phyloP scores from a whole-genome alignment of 2,113 vertebrate species.

The Clarias macrocephalus region DNA sequence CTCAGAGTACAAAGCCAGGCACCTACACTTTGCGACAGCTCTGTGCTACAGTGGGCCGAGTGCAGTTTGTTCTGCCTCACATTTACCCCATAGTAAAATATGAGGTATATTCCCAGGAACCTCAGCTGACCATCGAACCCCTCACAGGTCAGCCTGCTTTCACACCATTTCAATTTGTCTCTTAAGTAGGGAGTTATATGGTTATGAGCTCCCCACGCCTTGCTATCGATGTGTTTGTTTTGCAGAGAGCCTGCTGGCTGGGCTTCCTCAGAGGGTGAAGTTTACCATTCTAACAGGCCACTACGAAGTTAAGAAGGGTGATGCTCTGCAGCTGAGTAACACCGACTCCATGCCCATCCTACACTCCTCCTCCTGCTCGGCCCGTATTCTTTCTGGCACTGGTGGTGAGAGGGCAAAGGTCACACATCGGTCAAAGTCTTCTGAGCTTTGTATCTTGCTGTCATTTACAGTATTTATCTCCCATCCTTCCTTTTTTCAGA shows the following conservation, averaged over 20 bases:
- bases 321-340: slow-evolving; percentile 92
- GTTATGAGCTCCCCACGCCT: too few relatives aligned
- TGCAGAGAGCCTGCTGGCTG: slow-evolving; percentile 90
- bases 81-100: slow-evolving; percentile 92
- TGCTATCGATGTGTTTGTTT: slow-evolving; percentile 14
- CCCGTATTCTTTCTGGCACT: slow-evolving; percentile 78
- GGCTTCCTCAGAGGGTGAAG: slow-evolving; percentile 91
- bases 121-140: slow-evolving; percentile 91
- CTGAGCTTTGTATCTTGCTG: not conserved
- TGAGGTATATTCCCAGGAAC: slow-evolving; percentile 96
- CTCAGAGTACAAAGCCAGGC: slow-evolving; percentile 87
- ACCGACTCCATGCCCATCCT: slow-evolving; percentile 86
- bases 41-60: slow-evolving; percentile 80
- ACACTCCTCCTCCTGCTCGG: slow-evolving; percentile 75
- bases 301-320: slow-evolving; percentile 87
- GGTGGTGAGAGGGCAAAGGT: slow-evolving; percentile 66
- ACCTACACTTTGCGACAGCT: slow-evolving; percentile 91
- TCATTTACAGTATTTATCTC: not conserved
- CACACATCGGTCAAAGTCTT: not conserved
- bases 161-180: not conserved
- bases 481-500: slow-evolving; percentile 64
- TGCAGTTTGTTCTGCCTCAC: slow-evolving; percentile 89
- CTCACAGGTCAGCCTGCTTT: slow-evolving; percentile 78
- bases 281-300: slow-evolving; percentile 93
- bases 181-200: not conserved